Evolutionary conservation across 2,113 vertebrate genomes (phyloP).

Genomic region (Mustelus asterias): DNA sequence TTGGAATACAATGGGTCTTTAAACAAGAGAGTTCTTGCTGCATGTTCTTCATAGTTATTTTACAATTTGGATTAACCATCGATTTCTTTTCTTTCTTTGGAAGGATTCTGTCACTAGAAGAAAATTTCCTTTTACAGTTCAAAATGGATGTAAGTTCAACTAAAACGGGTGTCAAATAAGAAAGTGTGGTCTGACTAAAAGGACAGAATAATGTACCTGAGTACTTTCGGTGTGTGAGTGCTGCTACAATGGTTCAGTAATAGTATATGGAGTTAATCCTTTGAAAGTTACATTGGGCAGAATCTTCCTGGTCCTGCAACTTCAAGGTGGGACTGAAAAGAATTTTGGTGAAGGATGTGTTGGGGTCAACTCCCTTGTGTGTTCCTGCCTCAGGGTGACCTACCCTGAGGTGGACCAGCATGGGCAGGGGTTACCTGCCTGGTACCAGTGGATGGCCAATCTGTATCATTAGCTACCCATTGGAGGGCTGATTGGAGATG

Average conservation of each 20-base stretch:
- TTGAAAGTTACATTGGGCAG: background rate
- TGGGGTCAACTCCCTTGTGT: too few relatives aligned
- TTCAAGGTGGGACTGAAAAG: too few relatives aligned
- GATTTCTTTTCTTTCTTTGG: conserved; percentile 41
- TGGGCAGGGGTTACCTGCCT: too few relatives aligned
- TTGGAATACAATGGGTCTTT: background rate
- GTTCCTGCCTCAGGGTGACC: too few relatives aligned
- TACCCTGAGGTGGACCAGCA: too few relatives aligned
- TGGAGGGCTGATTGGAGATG: too few relatives aligned
- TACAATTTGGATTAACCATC: background rate
- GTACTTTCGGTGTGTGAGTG: background rate
- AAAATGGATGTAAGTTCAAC: conserved; percentile 80
- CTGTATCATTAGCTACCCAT: too few relatives aligned
- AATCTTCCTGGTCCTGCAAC: too few relatives aligned
- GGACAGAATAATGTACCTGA: background rate
- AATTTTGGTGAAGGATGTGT: too few relatives aligned
- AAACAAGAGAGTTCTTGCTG: background rate
- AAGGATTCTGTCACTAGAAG: conserved; percentile 85
- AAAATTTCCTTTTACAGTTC: conserved; percentile 95
- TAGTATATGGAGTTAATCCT: background rate
- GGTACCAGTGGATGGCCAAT: too few relatives aligned
- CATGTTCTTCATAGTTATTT: background rate
- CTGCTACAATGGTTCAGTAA: background rate
- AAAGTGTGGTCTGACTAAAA: background rate
- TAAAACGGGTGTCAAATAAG: background rate